Base-by-base conservation (phyloP, 2,113 vertebrate species). In the Cochlearius cochlearius region DNA sequence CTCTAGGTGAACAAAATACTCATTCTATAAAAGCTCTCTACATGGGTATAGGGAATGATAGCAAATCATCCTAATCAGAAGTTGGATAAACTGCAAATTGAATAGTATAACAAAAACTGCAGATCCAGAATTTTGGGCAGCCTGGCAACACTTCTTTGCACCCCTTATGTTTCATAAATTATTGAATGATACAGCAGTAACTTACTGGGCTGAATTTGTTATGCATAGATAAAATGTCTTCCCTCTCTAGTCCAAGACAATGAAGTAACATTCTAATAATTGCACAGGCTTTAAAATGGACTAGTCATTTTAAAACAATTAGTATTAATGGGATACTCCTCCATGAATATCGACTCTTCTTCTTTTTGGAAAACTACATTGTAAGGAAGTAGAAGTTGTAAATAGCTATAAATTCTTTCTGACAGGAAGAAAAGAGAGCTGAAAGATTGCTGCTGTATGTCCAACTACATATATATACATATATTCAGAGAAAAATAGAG, bases 121-220 rank as follows among this genome's bases (percentile, higher is more conserved):
- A 92, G 49, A 60, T 76, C 10, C 32, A 75, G 88, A 85, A 62
- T 64, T 45, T 60, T 90, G 60, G 32, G 66, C 49, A 93, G 41
- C 45, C 50, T 91, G 56, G 52, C 19, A 89, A 68, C 23, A 27
- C 3, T 85, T 74, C 43, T 86, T 94, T 86, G 20, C 3, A 1
- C 11, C 91, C 59, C 66, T 56, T 74, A 53, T 64, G 34, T 73
- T 94, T 85, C 53, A 90, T 91, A 66, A 91, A 92, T 94, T 88
- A 91, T 91, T 90, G n/a, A 95, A 64, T 56, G 41, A 83, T 62
- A 62, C 18, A 77, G 47, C 60, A 89, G 56, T 63, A 87, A 47
- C 89, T 79, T 86, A 76, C 25, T 91, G 41, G 34, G 29, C n/a
- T 94, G 74, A 88, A 93, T 94, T 90, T 81, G 30, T 92, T 71